Evolutionary conservation across 1,140 invertebrate genomes (phyloP).

Genomic region (Drosophila aff.): DNA sequence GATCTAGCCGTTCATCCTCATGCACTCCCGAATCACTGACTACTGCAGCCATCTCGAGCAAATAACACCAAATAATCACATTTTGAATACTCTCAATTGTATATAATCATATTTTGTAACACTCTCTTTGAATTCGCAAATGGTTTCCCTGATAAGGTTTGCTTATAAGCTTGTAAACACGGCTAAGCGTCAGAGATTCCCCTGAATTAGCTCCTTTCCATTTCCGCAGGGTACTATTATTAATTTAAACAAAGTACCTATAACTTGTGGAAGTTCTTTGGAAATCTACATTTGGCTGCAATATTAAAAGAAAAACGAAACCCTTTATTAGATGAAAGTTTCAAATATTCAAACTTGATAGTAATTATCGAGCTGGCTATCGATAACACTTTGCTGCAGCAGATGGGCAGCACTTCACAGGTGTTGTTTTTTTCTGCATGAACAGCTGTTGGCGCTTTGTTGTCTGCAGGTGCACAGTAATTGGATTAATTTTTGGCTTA

Average conservation of each 20-base stretch:
- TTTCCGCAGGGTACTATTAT: neutral
- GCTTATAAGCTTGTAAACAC: neutral
- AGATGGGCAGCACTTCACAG: constrained; percentile 2
- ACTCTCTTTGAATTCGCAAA: neutral
- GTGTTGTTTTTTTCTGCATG: constrained; percentile 5
- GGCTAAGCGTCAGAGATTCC: neutral
- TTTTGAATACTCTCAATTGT: neutral
- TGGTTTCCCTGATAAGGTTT: neutral
- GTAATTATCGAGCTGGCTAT: neutral
- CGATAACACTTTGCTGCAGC: neutral
- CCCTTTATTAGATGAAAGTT: neutral
- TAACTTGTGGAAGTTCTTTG: neutral
- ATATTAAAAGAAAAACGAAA: neutral
- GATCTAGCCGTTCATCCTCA: too few species aligned
- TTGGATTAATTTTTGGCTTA: constrained; percentile 55
- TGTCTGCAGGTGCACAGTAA: constrained; percentile 62
- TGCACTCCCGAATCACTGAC: neutral
- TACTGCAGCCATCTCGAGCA: neutral
- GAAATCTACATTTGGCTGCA: neutral
- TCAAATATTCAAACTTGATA: constrained; percentile 16
- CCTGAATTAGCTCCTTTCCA: neutral
- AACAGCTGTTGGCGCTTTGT: constrained; percentile 60
- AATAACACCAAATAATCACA: neutral
- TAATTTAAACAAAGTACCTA: neutral
- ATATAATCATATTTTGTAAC: constrained; percentile 1